These are phyloP conservation scores for Pomacea maculata DNA, from an alignment of 1,140 invertebrate species.

Conservation along the genomic window DNA sequence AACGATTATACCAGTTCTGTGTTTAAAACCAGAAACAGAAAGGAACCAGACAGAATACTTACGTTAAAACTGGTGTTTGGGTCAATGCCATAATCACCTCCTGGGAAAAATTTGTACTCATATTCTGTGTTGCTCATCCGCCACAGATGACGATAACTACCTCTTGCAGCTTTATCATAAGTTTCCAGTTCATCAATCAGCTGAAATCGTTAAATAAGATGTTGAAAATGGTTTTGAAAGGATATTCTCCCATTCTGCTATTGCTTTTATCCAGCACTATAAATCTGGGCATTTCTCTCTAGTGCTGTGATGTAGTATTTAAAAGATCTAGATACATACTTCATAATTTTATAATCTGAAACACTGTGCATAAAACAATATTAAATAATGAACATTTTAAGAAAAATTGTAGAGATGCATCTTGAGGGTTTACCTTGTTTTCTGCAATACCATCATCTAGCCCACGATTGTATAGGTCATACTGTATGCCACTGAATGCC, in stretches of 20 bases:
- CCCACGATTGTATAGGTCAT: slow-evolving; percentile 88
- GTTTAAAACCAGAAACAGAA: neutral
- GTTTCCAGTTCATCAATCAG: slow-evolving; percentile 87
- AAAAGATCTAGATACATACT: too few relatives aligned
- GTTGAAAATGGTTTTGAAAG: neutral
- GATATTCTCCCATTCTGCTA: too few relatives aligned
- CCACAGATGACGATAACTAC: slow-evolving; percentile 83
- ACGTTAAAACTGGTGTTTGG: slow-evolving; percentile 90
- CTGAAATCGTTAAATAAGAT: slow-evolving; percentile 58
- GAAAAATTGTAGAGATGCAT: neutral
- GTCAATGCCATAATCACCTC: slow-evolving; percentile 88
- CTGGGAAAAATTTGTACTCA: slow-evolving; percentile 86
- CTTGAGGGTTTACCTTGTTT: slow-evolving; percentile 74
- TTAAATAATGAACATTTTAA: neutral
- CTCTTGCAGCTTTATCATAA: slow-evolving; percentile 86
- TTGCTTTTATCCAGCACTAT: too few relatives aligned
- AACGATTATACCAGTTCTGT: too few relatives aligned
- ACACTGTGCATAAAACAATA: neutral
- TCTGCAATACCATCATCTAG: slow-evolving; percentile 92
- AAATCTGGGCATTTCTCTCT: too few relatives aligned
- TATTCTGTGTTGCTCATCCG: slow-evolving; percentile 86
- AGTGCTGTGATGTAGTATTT: too few relatives aligned
- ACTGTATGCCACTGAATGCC: slow-evolving; percentile 71
- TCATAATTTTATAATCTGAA: neutral
- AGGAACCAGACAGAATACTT: slow-evolving; percentile 14